These are phyloP conservation scores for Clarias magur DNA, from an alignment of 2,113 vertebrate species.

Conservation along the genomic window DNA sequence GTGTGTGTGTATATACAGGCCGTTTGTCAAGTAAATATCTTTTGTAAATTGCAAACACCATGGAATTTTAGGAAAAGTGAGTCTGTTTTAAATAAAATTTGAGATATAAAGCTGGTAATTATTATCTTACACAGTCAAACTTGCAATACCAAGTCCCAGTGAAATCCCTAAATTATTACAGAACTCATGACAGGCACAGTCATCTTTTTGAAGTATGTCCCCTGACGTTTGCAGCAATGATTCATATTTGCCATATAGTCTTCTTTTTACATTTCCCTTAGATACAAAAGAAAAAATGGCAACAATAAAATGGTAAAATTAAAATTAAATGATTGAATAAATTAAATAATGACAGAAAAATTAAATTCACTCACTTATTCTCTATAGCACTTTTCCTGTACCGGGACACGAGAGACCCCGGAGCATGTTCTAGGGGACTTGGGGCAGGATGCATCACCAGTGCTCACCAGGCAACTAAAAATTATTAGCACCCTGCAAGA, in stretches of 20 bases:
- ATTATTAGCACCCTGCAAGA: neutral
- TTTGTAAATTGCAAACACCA: neutral
- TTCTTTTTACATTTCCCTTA: constrained; percentile 23
- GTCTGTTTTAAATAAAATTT: neutral
- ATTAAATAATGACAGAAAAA: neutral
- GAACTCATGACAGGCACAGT: neutral
- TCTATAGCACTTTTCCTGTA: no score
- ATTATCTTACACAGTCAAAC: constrained; percentile 1
- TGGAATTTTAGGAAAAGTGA: neutral
- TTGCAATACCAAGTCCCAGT: neutral
- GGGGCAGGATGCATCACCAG: no score
- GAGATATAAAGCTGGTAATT: neutral
- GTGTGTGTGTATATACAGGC: neutral
- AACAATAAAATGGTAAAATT: constrained; percentile 5
- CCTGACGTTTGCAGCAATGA: constrained; percentile 21
- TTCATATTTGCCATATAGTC: constrained; percentile 8
- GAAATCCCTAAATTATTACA: neutral
- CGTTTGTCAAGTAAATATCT: neutral
- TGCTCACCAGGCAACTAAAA: neutral
- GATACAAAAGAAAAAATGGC: neutral
- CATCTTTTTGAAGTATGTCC: constrained; percentile 17
- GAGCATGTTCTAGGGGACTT: no score
- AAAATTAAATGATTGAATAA: neutral
- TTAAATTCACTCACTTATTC: neutral
- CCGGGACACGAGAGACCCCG: no score